These are phyloP conservation scores for Macaria notata DNA, from an alignment of 2,888 invertebrate genomes.

Conservation along the genomic window DNA sequence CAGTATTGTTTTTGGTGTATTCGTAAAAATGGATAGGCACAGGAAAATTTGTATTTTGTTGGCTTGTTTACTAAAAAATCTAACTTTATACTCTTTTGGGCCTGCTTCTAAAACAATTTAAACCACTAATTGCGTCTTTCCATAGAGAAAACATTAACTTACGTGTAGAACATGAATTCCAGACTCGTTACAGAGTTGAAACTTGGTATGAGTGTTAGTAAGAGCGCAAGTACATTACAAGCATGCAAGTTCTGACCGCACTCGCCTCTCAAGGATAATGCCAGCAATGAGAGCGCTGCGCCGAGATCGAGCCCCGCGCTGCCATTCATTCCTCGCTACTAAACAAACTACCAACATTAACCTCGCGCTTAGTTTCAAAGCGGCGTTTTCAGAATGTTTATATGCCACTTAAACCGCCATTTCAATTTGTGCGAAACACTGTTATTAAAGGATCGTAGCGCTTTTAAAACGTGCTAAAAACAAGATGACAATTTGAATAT, in stretches of 20 bases:
- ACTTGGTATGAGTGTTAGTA: conserved; percentile 20
- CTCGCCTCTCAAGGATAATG: conserved; percentile 46
- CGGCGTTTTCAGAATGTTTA: conserved; percentile 23
- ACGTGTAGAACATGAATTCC: conserved; percentile 9
- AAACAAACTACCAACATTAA: conserved; percentile 37
- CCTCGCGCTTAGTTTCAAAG: conserved; percentile 33
- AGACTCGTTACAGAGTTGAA: conserved; percentile 26
- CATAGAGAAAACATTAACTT: conserved; percentile 3
- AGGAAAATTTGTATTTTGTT: no score
- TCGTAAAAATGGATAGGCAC: no score
- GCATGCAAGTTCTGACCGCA: conserved; percentile 42
- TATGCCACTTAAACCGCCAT: conserved; percentile 17
- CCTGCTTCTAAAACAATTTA: no score
- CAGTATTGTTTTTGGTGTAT: no score
- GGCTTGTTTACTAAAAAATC: no score
- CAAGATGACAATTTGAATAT: conserved; percentile 42
- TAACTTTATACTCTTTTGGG: no score
- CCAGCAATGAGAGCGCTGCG: conserved; percentile 46
- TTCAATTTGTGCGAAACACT: conserved; percentile 11
- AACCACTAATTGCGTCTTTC: no score
- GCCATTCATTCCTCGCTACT: conserved; percentile 41
- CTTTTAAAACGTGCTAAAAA: conserved; percentile 3
- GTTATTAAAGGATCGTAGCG: conserved; percentile 23
- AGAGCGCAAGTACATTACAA: conserved; percentile 13
- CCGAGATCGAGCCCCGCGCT: conserved; percentile 43